Base-by-base conservation (phyloP, 2,113 vertebrate genomes). In the Triplophysa siluroides region DNA sequence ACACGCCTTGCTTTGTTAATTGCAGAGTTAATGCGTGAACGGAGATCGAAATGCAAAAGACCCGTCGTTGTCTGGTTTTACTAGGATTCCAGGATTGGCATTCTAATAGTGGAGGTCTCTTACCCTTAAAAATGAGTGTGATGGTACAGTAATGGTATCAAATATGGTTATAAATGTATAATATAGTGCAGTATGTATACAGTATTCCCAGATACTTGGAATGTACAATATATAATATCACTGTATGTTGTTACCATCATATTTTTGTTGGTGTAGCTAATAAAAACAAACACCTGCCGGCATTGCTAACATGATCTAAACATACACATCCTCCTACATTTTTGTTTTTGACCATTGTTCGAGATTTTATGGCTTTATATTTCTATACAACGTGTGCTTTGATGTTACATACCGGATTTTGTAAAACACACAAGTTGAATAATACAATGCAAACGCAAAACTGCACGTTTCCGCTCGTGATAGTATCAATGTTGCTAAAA, bases 261-360 rank as follows among this genome's bases (percentile, higher is more conserved):
- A 12, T 45, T 45, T 45, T 45, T 45, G 10, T 45, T 38, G 5
- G 23, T 65, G 33, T 38, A 19, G 26, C 33, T 18, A 6, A 65
- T 65, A 26, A 38, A 10, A 65, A 70, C 18, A 19, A 45, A 45
- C 38, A 45, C 21, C 4, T 33, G 26, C 26, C 23, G 23, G 43
- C 66, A 52, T 72, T 38, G 19, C 38, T 43, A 77, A 19, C 73
- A 58, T 29, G 26, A 74, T 78, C 62, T 81, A 81, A 78, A 63
- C 74, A 69, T 70, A 67, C 50, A 60, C 66, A 83, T 65, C 56
- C 75, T 78, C 56, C 68, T 60, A 69, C 76, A 70, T 26, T 74
- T 69, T 61, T 75, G 76, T 43, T 78, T 84, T 67, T 60, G 63
- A 41, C 74, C 71, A 81, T 81, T 84, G 79, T 79, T 84, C 58